Evolutionary conservation across 2,888 invertebrate genomes (phyloP).

Genomic region (Athalia cordata): DNA sequence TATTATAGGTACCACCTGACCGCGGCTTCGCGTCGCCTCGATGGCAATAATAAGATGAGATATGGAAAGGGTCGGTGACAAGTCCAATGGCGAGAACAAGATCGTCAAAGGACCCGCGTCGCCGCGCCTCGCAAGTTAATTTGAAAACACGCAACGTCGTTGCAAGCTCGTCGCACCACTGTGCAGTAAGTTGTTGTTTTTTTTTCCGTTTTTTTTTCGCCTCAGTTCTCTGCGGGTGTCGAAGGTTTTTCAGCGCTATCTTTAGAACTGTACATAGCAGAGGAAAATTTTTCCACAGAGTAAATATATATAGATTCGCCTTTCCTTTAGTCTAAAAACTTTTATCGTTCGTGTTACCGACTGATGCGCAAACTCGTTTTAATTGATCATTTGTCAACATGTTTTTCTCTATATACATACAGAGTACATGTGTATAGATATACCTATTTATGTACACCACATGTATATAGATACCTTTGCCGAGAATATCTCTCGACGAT

Average conservation of each 20-base stretch:
- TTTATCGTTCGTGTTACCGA: constrained; percentile 23
- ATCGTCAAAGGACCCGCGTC: constrained; percentile 61
- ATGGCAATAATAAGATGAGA: constrained; percentile 30
- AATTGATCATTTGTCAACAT: constrained; percentile 1
- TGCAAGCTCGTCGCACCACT: neutral
- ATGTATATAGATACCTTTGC: neutral
- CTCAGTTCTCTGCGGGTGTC: neutral
- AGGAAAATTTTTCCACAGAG: neutral
- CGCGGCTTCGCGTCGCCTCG: constrained; percentile 5
- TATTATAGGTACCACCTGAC: constrained; percentile 23
- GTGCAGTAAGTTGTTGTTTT: no score
- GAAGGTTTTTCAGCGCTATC: constrained; percentile 7
- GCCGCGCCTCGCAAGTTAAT: constrained; percentile 20
- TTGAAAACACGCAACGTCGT: constrained; percentile 37
- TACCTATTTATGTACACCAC: no score
- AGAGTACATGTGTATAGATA: neutral
- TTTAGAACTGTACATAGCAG: constrained; percentile 26
- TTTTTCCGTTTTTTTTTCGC: constrained; percentile 11
- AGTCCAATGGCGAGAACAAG: constrained; percentile 65
- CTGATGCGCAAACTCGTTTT: neutral
- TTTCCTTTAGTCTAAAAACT: neutral
- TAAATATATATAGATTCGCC: neutral
- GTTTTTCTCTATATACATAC: neutral
- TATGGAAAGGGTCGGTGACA: constrained; percentile 55
- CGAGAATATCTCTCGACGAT: neutral